phyloP scores from a whole-genome alignment of 2,888 invertebrate species.

The Acronicta psi region DNA sequence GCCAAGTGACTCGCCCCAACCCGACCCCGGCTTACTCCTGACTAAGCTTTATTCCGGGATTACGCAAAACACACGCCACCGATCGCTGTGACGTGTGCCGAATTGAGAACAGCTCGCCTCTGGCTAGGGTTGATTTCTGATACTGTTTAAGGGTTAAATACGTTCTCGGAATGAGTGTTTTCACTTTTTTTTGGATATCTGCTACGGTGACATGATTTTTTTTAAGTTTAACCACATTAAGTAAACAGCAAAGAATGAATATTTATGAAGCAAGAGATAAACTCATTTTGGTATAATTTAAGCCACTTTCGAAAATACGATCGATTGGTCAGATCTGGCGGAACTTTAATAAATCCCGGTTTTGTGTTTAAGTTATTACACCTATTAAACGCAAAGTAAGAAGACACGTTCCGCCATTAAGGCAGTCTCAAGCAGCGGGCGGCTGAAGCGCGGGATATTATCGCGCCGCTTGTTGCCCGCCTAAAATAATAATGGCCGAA shows the following conservation, averaged over 20 bases:
- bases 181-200: not conserved
- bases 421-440: conserved; percentile 74
- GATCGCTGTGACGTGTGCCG: conserved; percentile 76
- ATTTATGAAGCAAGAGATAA: conserved; percentile 52
- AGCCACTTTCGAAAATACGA: conserved; percentile 52
- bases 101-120: conserved; percentile 70
- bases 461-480: conserved; percentile 89
- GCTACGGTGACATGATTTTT: conserved; percentile 1
- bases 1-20: conserved; percentile 77
- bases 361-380: conserved; percentile 87
- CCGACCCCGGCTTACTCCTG: conserved; percentile 79
- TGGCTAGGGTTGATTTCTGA: conserved; percentile 22
- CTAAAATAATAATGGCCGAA: conserved; percentile 90
- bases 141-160: conserved; percentile 24
- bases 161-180: conserved; percentile 4
- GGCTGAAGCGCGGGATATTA: conserved; percentile 86
- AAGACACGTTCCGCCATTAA: conserved; percentile 87
- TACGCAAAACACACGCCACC: conserved; percentile 82
- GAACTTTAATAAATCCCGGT: conserved; percentile 77
- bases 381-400: conserved; percentile 86
- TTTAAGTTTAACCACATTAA: conserved; percentile 17
- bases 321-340: conserved; percentile 62
- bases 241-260: conserved; percentile 46
- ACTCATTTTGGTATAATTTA: conserved; percentile 49
- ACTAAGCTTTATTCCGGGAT: conserved; percentile 81